Percentiles rank a stretch among this genome's conserved stretches.
Evolutionary conservation across 2,888 invertebrate genomes (phyloP).

Genomic region (Thyatira batis): DNA sequence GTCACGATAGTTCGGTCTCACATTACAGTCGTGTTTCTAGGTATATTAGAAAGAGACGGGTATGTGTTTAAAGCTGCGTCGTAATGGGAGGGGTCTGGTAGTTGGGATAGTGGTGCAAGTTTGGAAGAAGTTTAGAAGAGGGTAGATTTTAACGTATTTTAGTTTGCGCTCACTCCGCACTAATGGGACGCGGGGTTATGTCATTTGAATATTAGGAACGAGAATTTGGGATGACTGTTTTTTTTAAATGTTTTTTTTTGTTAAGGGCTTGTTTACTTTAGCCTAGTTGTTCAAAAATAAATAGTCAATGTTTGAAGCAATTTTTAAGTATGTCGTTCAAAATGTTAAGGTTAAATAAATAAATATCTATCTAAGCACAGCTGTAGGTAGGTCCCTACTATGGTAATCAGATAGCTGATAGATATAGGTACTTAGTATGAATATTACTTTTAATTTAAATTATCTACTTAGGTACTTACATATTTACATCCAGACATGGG

Average conservation of each 20-base stretch:
- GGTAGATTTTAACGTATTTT: conserved; percentile 78
- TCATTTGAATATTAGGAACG: conserved; percentile 52
- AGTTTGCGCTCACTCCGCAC: conserved; percentile 44
- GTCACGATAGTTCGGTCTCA: conserved; percentile 57
- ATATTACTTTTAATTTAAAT: too few relatives aligned
- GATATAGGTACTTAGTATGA: too few relatives aligned
- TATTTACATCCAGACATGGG: too few relatives aligned
- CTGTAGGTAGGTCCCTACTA: too few relatives aligned
- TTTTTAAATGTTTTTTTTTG: neutral
- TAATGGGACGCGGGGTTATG: conserved; percentile 38
- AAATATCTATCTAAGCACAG: too few relatives aligned
- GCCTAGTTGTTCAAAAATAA: neutral
- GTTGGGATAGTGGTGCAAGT: conserved; percentile 74
- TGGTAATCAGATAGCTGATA: too few relatives aligned
- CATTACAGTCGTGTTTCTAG: conserved; percentile 36
- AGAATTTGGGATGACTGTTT: neutral
- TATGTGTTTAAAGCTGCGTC: conserved; percentile 37
- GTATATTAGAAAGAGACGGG: conserved; percentile 47
- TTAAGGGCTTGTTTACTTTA: neutral
- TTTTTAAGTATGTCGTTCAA: too few relatives aligned
- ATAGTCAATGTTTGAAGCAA: too few relatives aligned
- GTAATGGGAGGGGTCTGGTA: conserved; percentile 62
- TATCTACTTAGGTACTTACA: too few relatives aligned
- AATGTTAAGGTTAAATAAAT: too few relatives aligned
- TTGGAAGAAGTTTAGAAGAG: conserved; percentile 78